These are phyloP conservation scores for Nebria salina DNA, from an alignment of 2,888 invertebrate genomes.

Conservation along the genomic window DNA sequence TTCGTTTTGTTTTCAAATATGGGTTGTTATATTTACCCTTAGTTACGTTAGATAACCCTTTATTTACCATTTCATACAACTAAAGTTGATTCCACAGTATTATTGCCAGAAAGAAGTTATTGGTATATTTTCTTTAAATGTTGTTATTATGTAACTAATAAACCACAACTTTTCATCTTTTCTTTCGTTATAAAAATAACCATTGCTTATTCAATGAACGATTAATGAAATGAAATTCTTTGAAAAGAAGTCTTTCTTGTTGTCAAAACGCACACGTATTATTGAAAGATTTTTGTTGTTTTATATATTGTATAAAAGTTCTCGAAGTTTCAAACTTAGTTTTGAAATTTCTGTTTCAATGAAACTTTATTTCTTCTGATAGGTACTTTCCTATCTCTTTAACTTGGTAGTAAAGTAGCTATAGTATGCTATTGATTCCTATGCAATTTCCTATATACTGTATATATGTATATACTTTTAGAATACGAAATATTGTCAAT, in stretches of 20 bases:
- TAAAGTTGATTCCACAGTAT: not conserved
- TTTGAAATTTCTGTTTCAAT: conserved; percentile 39
- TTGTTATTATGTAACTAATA: too few relatives aligned
- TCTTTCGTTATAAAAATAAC: too few relatives aligned
- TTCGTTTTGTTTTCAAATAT: not conserved
- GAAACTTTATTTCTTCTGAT: conserved; percentile 34
- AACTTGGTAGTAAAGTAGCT: conserved; percentile 39
- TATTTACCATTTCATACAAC: not conserved
- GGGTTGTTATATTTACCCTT: not conserved
- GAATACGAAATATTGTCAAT: conserved; percentile 44
- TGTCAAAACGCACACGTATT: conserved; percentile 1
- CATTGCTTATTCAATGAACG: too few relatives aligned
- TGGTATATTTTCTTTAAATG: too few relatives aligned
- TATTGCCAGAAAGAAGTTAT: too few relatives aligned
- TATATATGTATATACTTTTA: conserved; percentile 27
- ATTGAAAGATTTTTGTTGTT: not conserved
- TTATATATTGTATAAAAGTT: not conserved
- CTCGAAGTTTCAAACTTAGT: conserved; percentile 29
- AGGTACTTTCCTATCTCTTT: conserved; percentile 34
- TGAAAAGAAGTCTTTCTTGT: not conserved
- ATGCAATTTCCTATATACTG: conserved; percentile 30
- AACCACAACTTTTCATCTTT: too few relatives aligned
- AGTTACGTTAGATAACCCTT: not conserved
- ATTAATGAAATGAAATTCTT: not conserved
- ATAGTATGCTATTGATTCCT: conserved; percentile 40